Percentiles rank a stretch among this genome's conserved stretches.
Evolutionary conservation across 1,140 invertebrate genomes (phyloP).

Genomic region (Pectinophora gossypiella): DNA sequence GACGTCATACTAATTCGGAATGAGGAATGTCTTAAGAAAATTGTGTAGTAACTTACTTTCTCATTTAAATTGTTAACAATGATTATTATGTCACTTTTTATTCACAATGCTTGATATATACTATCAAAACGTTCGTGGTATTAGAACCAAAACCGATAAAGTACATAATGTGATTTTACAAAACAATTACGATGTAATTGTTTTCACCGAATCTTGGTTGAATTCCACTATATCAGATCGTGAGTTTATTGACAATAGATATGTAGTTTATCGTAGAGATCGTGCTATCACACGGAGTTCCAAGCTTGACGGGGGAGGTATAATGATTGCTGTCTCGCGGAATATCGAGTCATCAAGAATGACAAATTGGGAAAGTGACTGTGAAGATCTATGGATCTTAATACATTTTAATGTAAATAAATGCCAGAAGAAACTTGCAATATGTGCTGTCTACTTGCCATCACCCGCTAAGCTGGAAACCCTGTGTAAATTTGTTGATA

Average conservation of each 20-base stretch:
- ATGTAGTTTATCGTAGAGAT: constrained; percentile 10
- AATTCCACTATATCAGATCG: constrained; percentile 3
- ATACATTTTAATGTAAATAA: constrained; percentile 1
- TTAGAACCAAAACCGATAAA: not conserved
- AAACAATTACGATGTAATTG: constrained; percentile 6
- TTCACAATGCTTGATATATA: not conserved
- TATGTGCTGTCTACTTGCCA: constrained; percentile 6
- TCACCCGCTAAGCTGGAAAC: constrained; percentile 1
- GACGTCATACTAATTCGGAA: no score
- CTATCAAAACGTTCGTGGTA: not conserved
- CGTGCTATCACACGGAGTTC: not conserved
- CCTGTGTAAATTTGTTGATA: not conserved
- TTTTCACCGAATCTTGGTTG: constrained; percentile 8
- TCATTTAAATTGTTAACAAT: no score
- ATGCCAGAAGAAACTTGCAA: not conserved
- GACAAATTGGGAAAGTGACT: not conserved
- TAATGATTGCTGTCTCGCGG: not conserved
- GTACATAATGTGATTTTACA: not conserved
- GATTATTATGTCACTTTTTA: no score
- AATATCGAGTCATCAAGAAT: not conserved
- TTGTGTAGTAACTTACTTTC: no score
- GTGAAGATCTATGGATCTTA: constrained; percentile 7
- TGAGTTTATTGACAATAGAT: constrained; percentile 12
- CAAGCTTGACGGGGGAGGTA: constrained; percentile 9
- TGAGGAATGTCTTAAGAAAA: no score